A percentile compares a stretch with the other conserved stretches of the same genome.
Evolutionary conservation across 2,888 invertebrate genomes (phyloP).

Genomic region (Drosophila setosimentum): DNA sequence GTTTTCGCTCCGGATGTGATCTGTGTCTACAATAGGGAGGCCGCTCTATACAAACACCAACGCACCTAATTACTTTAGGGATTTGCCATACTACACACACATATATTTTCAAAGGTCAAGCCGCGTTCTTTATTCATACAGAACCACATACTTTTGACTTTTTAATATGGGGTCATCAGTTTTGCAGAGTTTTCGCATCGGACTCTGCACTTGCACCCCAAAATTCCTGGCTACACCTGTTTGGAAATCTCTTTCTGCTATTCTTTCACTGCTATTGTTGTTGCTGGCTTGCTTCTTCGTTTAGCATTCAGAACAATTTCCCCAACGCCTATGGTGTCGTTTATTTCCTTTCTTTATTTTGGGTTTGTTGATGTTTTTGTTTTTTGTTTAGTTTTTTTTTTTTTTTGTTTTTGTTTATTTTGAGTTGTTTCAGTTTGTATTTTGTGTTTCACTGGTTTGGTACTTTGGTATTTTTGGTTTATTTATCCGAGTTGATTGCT

Average conservation of each 20-base stretch:
- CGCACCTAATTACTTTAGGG: slow-evolving; percentile 72
- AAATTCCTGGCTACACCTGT: slow-evolving; percentile 48
- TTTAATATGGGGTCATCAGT: slow-evolving; percentile 61
- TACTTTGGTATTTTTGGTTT: slow-evolving; percentile 77
- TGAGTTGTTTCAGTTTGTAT: slow-evolving; percentile 35
- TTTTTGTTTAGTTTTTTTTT: slow-evolving; percentile 11
- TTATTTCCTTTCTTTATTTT: slow-evolving; percentile 43
- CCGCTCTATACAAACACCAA: neutral
- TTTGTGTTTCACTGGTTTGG: slow-evolving; percentile 50
- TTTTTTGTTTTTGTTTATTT: slow-evolving; percentile 36
- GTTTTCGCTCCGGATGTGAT: slow-evolving; percentile 60
- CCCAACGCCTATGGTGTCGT: slow-evolving; percentile 52
- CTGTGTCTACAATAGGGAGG: slow-evolving; percentile 28
- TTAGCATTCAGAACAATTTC: slow-evolving; percentile 65
- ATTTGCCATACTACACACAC: slow-evolving; percentile 32
- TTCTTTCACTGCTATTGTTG: neutral
- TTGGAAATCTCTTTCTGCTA: slow-evolving; percentile 26
- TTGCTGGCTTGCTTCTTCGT: slow-evolving; percentile 30
- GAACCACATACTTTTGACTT: slow-evolving; percentile 43
- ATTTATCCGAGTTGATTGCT: slow-evolving; percentile 80
- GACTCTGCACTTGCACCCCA: slow-evolving; percentile 21
- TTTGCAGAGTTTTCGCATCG: slow-evolving; percentile 39
- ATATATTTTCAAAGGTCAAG: slow-evolving; percentile 30
- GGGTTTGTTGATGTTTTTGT: slow-evolving; percentile 11
- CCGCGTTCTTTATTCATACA: slow-evolving; percentile 6